Base-by-base conservation (phyloP, 1,140 invertebrate genomes). In the Microvelia longipes region DNA sequence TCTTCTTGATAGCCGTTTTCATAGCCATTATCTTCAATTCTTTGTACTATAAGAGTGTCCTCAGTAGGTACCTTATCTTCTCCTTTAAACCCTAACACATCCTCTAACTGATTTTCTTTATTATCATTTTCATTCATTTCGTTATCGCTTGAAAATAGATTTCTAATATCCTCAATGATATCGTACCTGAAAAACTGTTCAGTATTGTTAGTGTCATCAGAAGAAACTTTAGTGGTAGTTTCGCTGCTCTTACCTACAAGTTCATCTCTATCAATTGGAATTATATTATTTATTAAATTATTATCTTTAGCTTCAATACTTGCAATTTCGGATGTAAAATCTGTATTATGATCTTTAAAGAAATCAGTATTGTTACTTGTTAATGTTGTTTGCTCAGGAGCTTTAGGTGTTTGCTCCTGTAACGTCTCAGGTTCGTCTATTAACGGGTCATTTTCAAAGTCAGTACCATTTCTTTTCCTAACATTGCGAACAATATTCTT, bases 1-100 rank as follows among this genome's bases (percentile, higher is more conserved):
- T 74, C 74, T 69, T 74, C 74, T 69, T 74, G 71, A 62, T 73
- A 72, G 66, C 71, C 72, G 66, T 70, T 72, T 11, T 73, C 74
- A 68, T 70, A 74, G 15, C 68, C 66, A 25, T 68, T 64, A 15
- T 70, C 68, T 1, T 67, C 70, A 5, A 64, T 64, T 25, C 62
- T 64, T 64, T 64, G 62, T 5, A 64, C 62, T 14, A 64, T 64
- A 15, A 64, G 62, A 24, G 62, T 69, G 27, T 69, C 50, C 1
- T 69, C 68, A 1, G 60, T 64, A 28, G 60, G 60, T 64, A 69
- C 1, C 28, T 64, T 63, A 13, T 69, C 68, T 28, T 69, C 61
- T 64, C 60, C 35, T 64, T 69, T 69, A 64, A 64, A 69, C 19
- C 30, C 19, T 2, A 50, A n/a, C n/a, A 68, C 67, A 29, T 68